Evolutionary conservation across 2,797 vertebrate species (phyloP).

Genomic region (Syngnathus acus): DNA sequence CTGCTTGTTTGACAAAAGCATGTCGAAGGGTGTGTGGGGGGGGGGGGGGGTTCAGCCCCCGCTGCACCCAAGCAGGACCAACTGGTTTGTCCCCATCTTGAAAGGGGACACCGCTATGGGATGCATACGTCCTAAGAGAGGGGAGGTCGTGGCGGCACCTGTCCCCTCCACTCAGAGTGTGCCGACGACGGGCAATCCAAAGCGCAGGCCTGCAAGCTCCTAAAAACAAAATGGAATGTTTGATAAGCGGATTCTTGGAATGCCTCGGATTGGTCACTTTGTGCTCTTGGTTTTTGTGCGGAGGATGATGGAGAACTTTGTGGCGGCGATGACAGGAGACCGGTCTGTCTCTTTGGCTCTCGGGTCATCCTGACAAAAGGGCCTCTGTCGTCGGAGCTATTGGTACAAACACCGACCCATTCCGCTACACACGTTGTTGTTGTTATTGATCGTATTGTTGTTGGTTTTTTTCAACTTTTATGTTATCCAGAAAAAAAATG

Average conservation of each 20-base stretch:
- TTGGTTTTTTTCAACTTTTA: too few relatives aligned
- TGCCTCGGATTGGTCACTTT: conserved; percentile 65
- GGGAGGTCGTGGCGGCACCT: conserved; percentile 61
- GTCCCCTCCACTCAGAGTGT: conserved; percentile 56
- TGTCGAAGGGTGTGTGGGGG: neutral
- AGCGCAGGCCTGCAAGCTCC: conserved; percentile 49
- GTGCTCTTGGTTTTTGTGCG: conserved; percentile 72
- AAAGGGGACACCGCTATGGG: conserved; percentile 64
- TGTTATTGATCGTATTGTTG: neutral
- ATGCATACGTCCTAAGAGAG: conserved; percentile 55
- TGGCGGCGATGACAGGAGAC: conserved; percentile 67
- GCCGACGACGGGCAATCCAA: conserved; percentile 29
- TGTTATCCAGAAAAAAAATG: too few relatives aligned
- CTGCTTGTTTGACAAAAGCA: neutral
- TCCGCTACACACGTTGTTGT: neutral
- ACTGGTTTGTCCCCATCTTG: conserved; percentile 57
- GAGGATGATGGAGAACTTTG: conserved; percentile 66
- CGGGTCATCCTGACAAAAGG: conserved; percentile 47
- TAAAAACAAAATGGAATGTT: conserved; percentile 63
- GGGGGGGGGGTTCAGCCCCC: neutral
- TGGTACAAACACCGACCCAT: neutral
- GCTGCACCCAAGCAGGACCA: conserved; percentile 24
- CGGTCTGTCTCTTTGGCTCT: conserved; percentile 31
- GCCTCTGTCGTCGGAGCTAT: conserved; percentile 48
- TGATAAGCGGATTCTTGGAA: conserved; percentile 71